Conservation (phyloP, 2,888 invertebrate species). For the Acleris cristana region DNA sequence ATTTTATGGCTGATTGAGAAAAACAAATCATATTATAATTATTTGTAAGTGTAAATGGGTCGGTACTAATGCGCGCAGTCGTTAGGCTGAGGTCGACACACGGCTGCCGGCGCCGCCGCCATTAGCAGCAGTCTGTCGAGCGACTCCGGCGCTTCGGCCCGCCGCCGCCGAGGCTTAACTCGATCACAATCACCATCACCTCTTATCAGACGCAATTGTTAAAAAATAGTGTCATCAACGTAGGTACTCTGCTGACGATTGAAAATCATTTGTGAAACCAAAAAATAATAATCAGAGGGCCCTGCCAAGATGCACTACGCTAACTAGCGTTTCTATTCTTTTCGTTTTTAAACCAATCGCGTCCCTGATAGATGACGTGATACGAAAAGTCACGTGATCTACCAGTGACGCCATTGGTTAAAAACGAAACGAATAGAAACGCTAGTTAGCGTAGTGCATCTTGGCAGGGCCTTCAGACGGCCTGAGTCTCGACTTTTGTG, state of each 20-base stretch:
- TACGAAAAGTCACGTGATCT: no score
- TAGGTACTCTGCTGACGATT: neutral
- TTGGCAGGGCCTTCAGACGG: no score
- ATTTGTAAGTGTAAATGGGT: constrained; percentile 33
- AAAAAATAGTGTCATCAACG: neutral
- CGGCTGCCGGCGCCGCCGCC: constrained; percentile 34
- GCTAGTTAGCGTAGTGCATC: no score
- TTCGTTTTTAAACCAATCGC: no score
- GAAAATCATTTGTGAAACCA: neutral
- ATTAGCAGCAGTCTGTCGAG: constrained; percentile 16
- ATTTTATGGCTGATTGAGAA: constrained; percentile 31
- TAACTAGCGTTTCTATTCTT: no score
- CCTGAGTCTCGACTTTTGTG: no score
- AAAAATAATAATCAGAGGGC: neutral
- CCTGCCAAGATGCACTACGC: no score
- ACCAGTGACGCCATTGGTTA: no score
- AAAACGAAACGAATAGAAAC: no score
- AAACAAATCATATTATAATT: constrained; percentile 23
- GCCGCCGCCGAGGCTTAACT: neutral
- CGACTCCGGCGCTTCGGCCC: neutral
- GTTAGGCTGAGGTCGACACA: constrained; percentile 34
- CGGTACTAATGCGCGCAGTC: constrained; percentile 32
- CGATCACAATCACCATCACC: neutral
- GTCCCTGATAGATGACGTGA: no score
- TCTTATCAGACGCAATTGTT: neutral